Evolutionary conservation across 1,140 invertebrate genomes (phyloP).

Genomic region (Drosophila mauritiana): DNA sequence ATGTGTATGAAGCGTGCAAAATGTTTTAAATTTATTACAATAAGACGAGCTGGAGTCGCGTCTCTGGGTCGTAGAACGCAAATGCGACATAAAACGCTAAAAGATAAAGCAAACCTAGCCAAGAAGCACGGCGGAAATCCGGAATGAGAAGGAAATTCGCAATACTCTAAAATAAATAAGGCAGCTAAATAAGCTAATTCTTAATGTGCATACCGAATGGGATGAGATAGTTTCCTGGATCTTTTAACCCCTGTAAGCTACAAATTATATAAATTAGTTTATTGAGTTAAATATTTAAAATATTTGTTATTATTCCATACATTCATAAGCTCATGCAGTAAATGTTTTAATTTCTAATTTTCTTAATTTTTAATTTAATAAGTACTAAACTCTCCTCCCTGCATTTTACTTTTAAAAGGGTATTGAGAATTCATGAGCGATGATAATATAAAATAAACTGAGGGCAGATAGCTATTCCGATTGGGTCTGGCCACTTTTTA

Average conservation of each 20-base stretch:
- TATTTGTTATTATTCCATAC: too few relatives aligned
- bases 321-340: too few relatives aligned
- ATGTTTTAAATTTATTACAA: constrained; percentile 83
- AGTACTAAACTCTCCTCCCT: neutral
- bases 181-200: too few relatives aligned
- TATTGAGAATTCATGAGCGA: neutral
- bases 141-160: too few relatives aligned
- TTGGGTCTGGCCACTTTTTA: constrained; percentile 73
- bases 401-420: neutral
- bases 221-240: too few relatives aligned
- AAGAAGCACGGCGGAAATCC: constrained; percentile 1
- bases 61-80: constrained; percentile 59
- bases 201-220: too few relatives aligned
- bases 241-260: too few relatives aligned
- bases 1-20: constrained; percentile 80
- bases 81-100: constrained; percentile 81
- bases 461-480: constrained; percentile 47
- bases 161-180: constrained; percentile 16
- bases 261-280: too few relatives aligned
- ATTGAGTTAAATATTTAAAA: too few relatives aligned
- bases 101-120: constrained; percentile 65
- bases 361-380: too few relatives aligned
- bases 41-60: constrained; percentile 72
- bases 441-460: neutral
- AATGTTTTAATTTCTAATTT: too few relatives aligned